phyloP scores from a whole-genome alignment of 2,113 vertebrate genomes.

The Perognathus longimembris region DNA sequence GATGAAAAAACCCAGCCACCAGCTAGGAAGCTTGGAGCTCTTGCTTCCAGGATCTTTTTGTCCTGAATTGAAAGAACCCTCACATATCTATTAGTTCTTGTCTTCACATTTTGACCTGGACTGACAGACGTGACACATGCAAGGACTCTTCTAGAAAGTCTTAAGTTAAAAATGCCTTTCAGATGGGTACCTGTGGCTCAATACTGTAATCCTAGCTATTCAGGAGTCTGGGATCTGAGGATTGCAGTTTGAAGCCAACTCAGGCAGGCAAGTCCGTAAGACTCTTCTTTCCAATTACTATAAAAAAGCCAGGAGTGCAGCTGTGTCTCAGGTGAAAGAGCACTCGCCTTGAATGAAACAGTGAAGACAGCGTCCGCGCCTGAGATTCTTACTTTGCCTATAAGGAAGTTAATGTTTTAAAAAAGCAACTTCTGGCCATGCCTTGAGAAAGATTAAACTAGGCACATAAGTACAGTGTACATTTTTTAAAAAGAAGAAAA shows the following conservation, averaged over 20 bases:
- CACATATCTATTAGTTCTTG: conserved; percentile 52
- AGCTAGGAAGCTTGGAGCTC: conserved; percentile 19
- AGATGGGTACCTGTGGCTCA: too few species aligned
- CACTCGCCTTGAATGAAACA: too few species aligned
- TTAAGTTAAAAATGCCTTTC: conserved; percentile 32
- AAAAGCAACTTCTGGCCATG: conserved; percentile 9
- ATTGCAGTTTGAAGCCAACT: too few species aligned
- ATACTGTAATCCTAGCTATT: too few species aligned
- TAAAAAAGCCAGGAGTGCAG: too few species aligned
- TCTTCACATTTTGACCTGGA: conserved; percentile 60
- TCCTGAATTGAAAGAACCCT: conserved; percentile 61
- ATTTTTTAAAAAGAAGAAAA: background rate
- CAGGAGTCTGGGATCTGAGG: too few species aligned
- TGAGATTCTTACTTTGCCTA: background rate
- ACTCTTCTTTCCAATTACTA: too few species aligned
- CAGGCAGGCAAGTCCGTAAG: too few species aligned
- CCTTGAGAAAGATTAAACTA: conserved; percentile 40
- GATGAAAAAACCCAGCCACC: background rate
- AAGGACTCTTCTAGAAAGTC: conserved; percentile 51
- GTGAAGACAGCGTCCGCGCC: background rate
- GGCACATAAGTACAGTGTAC: conserved; percentile 33
- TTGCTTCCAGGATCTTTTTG: conserved; percentile 44
- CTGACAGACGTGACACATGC: conserved; percentile 36
- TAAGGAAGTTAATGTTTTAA: background rate
- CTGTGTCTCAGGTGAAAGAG: too few species aligned